Evolutionary conservation across 92 coral and sea anemone genomes (phyloP).

Genomic region (Parazoanthus atlanticus): DNA sequence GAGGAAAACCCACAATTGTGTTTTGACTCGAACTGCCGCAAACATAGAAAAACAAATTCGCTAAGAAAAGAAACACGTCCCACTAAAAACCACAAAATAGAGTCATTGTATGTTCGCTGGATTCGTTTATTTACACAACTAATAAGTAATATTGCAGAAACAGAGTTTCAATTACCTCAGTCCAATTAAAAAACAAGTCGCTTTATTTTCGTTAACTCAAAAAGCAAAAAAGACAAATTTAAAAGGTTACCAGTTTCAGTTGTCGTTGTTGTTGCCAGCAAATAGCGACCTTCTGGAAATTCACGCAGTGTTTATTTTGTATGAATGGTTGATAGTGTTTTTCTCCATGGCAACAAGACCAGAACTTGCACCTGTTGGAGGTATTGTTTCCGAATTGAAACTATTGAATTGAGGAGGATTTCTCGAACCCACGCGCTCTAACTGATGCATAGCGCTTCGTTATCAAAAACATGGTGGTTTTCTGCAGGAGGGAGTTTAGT

Average conservation of each 20-base stretch:
- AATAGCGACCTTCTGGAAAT: background rate
- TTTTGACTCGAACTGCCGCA: background rate
- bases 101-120: background rate
- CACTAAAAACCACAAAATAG: conserved; percentile 26
- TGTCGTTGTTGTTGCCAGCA: background rate
- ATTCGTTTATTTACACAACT: conserved; percentile 42
- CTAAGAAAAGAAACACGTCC: background rate
- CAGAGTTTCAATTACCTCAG: conserved; percentile 7
- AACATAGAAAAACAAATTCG: background rate
- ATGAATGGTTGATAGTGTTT: conserved; percentile 49
- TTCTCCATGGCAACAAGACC: conserved; percentile 55
- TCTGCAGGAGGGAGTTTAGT: background rate
- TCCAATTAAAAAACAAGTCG: background rate
- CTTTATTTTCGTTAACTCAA: background rate
- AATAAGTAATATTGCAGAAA: conserved; percentile 11
- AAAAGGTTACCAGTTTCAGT: background rate
- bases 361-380: conserved; percentile 26
- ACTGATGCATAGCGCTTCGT: background rate
- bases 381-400: conserved; percentile 26
- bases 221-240: background rate
- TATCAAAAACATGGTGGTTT: conserved; percentile 15
- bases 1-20: background rate
- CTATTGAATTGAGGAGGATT: background rate
- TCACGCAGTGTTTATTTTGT: conserved; percentile 29
- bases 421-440: conserved; percentile 29